These are phyloP conservation scores for Caenorhabditis panamensis DNA, from an alignment of 2,888 invertebrate genomes.

Conservation along the genomic window DNA sequence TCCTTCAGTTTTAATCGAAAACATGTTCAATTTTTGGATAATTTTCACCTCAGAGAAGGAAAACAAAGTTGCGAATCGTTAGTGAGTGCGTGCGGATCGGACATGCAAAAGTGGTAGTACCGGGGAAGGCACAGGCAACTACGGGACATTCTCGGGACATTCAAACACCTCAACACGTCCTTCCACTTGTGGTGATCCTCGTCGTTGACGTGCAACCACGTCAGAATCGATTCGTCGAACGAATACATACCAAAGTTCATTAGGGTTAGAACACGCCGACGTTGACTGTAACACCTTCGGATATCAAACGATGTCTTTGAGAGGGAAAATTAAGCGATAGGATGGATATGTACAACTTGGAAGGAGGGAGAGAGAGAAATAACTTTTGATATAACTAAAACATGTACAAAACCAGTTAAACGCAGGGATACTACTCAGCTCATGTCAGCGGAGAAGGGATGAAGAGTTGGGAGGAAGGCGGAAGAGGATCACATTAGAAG, in stretches of 20 bases:
- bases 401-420: conserved; percentile 47
- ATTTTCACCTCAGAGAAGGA: conserved; percentile 18
- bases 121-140: conserved; percentile 9
- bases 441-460: conserved; percentile 50
- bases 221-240: conserved; percentile 78
- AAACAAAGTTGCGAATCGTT: conserved; percentile 16
- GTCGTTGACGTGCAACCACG: conserved; percentile 77
- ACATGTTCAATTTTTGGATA: conserved; percentile 7
- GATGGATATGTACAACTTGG: not conserved
- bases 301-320: conserved; percentile 4
- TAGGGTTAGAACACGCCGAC: conserved; percentile 79
- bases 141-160: conserved; percentile 27
- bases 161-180: conserved; percentile 63
- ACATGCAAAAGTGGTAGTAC: conserved; percentile 43
- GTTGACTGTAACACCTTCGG: conserved; percentile 74
- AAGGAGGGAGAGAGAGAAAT: not conserved
- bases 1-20: too few species aligned
- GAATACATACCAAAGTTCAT: conserved; percentile 79
- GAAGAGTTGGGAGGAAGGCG: conserved; percentile 14
- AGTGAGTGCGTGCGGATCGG: conserved; percentile 37
- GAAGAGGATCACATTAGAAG: conserved; percentile 35
- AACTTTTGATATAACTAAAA: conserved; percentile 34
- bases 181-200: conserved; percentile 73
- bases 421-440: conserved; percentile 48
- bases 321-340: conserved; percentile 50